Base-by-base conservation (phyloP, 2,797 vertebrate genomes). In the Benthosema pterotum region DNA sequence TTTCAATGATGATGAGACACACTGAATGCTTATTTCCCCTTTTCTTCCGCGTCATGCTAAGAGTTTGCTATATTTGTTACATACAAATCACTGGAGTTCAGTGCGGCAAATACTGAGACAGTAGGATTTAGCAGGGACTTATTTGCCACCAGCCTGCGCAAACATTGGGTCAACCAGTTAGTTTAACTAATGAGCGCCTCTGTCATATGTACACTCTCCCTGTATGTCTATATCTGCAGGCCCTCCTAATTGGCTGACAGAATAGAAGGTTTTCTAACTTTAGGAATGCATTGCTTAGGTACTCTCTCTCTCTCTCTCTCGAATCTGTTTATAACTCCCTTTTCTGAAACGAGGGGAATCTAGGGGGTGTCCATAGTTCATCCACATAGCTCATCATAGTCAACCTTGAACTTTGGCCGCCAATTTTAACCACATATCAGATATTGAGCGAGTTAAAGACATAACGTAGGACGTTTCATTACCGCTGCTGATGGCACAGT, bases 1-100 rank as follows among this genome's bases (percentile, higher is more conserved):
- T 83, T 55, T 86, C 77, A 86, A 79, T 82, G 80, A 82, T 84
- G 79, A n/a, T n/a, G n/a, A n/a, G n/a, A 62, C 73, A 74, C 60
- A 14, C 63, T 77, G 11, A 38, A 58, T 46, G 3, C 22, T 74
- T 57, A 56, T 65, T 59, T n/a, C 63, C 56, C 56, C 72, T 74
- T 74, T 74, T 61, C 72, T 74, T 74, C 60, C 72, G 62, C 68
- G 1, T 15, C 68, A 67, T 54, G 68, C 28, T 12, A 19, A 11
- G 28, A 55, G 54, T 53, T 67, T 50, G 57, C 18, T 5, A 6
- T 4, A 7, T 80, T 55, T 82, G 79, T 87, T 84, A n/a, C 82
- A 71, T 65, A 83, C 69, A 78, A 84, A 69, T 69, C 68, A 68
- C 69, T 63, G 18, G 49, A 58, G 66, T 69, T 68, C 25, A 47